Conservation (phyloP, 2,113 vertebrate genomes). For the Rostratula benghalensis region DNA sequence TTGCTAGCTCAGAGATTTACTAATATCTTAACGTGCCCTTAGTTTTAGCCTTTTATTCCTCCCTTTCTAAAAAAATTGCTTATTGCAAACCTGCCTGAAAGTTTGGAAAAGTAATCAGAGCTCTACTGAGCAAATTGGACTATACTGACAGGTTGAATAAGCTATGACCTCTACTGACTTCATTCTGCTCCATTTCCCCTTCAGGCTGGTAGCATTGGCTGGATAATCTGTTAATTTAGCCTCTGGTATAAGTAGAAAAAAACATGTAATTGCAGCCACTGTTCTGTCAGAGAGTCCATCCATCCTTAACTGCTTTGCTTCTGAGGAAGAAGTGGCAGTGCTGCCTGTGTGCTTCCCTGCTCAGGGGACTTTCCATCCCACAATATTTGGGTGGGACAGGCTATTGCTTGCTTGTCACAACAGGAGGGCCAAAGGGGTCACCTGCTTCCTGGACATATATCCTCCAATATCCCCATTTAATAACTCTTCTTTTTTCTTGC, state of each 20-base stretch:
- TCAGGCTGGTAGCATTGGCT: conserved; percentile 2
- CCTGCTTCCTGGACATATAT: neutral
- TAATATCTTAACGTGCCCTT: neutral
- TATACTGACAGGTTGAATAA: conserved; percentile 9
- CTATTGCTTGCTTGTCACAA: neutral
- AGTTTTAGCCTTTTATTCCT: conserved; percentile 16
- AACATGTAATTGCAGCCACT: neutral
- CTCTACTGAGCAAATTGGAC: conserved; percentile 27
- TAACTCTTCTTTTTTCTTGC: neutral
- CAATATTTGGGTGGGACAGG: neutral
- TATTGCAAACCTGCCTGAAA: neutral
- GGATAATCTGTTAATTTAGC: conserved; percentile 40
- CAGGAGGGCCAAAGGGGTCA: neutral
- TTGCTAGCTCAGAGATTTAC: neutral
- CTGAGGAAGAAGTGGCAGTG: neutral
- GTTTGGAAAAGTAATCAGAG: conserved; percentile 32
- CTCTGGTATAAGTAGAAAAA: conserved; percentile 9
- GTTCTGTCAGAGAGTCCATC: neutral
- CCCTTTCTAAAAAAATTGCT: neutral
- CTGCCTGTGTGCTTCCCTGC: neutral
- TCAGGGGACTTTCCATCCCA: neutral
- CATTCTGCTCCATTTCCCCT: conserved; percentile 30
- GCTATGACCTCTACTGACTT: neutral
- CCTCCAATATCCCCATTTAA: neutral
- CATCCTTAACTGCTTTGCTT: neutral